These are phyloP conservation scores for Stichodactyla helianthus DNA, from an alignment of 64 coral and sea anemone species.

Conservation along the genomic window DNA sequence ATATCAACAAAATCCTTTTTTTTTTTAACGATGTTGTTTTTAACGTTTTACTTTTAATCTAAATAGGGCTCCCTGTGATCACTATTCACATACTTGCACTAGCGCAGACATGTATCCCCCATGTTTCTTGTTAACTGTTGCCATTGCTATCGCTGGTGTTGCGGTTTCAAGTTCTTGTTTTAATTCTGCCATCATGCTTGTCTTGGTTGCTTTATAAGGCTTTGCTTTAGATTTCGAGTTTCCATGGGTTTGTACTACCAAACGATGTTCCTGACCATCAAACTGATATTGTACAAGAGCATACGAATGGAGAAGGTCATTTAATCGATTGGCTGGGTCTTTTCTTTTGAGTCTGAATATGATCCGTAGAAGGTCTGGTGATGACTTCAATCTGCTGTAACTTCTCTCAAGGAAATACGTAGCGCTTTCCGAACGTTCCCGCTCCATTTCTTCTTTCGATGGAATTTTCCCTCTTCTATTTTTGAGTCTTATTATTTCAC, in stretches of 20 bases:
- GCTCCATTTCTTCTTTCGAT: too few species aligned
- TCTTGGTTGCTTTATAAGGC: constrained; percentile 21
- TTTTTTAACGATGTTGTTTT: too few species aligned
- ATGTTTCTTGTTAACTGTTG: constrained; percentile 1
- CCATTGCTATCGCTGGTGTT: background rate
- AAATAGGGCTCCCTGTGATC: too few species aligned
- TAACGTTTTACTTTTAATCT: too few species aligned
- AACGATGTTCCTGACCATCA: constrained; percentile 8
- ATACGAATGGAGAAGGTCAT: constrained; percentile 1
- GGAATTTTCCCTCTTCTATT: constrained; percentile 17
- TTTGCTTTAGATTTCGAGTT: constrained; percentile 1
- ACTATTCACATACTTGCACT: too few species aligned
- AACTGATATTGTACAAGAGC: constrained; percentile 6
- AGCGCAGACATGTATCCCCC: background rate
- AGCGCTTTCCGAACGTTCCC: too few species aligned
- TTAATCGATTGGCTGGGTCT: constrained; percentile 11
- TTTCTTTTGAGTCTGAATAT: constrained; percentile 17
- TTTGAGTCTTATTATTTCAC: constrained; percentile 8
- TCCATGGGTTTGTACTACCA: background rate
- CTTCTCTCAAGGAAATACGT: too few species aligned
- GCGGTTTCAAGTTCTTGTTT: background rate
- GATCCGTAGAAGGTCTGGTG: constrained; percentile 11
- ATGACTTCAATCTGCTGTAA: background rate
- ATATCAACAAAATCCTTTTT: too few species aligned
- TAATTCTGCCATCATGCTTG: background rate